These are phyloP conservation scores for Hippasteria phrygiana DNA, from an alignment of 53 echinoderm and acorn worm species.

Conservation along the genomic window DNA sequence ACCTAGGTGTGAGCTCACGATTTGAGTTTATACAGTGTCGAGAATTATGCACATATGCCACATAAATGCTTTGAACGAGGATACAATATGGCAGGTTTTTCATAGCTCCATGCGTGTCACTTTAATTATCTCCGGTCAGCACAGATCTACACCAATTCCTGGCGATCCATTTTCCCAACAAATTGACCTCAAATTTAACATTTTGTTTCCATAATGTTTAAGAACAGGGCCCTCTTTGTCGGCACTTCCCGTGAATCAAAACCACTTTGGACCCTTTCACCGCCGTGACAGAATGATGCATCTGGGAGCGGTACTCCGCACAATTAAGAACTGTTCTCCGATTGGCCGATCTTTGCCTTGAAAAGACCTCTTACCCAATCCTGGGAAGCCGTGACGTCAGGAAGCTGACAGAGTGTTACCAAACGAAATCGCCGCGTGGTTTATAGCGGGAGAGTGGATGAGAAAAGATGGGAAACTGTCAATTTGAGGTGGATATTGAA, in stretches of 20 bases:
- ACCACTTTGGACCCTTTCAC: background rate
- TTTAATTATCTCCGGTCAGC: too few species aligned
- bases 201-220: slow-evolving; percentile 8
- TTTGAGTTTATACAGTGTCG: too few species aligned
- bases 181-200: slow-evolving; percentile 28
- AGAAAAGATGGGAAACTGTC: background rate
- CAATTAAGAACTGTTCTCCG: slow-evolving; percentile 33
- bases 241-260: background rate
- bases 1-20: too few species aligned
- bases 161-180: background rate
- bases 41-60: too few species aligned
- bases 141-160: too few species aligned
- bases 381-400: background rate
- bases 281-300: slow-evolving; percentile 36
- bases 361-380: background rate
- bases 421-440: background rate
- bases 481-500: background rate
- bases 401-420: background rate
- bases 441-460: background rate
- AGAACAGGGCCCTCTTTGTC: slow-evolving; percentile 28
- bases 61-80: too few species aligned
- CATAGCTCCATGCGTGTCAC: too few species aligned
- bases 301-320: slow-evolving; percentile 12
- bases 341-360: slow-evolving; percentile 10
- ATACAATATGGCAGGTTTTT: too few species aligned